Evolutionary conservation across 2,888 invertebrate species (phyloP), one percentile per base, ranked within the genome.

Genomic region (Tetropium fuscum): DNA sequence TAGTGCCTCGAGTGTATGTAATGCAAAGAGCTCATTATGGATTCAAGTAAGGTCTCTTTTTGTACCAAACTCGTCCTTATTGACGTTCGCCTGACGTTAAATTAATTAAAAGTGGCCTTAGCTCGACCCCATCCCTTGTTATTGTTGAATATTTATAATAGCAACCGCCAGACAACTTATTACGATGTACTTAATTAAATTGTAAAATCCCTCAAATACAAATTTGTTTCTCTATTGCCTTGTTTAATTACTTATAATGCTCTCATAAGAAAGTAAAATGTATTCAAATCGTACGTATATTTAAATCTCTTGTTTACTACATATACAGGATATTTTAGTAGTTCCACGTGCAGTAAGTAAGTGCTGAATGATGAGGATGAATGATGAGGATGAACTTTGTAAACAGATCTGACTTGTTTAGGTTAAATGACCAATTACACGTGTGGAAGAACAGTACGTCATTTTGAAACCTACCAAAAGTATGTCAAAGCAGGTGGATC

Each of bases 81-180:
- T 72, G 74, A 73, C 73, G 70, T 69, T 68, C 63, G 72, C 67
- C 67, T 72, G 73, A 74, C 72, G 70, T 69, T 70, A 73, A 77
- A 75, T 77, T 76, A 77, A 77, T 77, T 76, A 75, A 74, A 76
- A 72, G 67, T 65, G 67, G 58, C 54, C 63, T 57, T 53, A 20
- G 49, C 58, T 49, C 54, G 30, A 30, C 41, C 44, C 20, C 43
- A 25, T 38, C 49, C 25, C 40, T 49, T 51, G 59, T 56, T 60
- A 63, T 63, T 67, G 47, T 43, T 60, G 60, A 60, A 60, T 60
- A 60, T 63, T 58, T 67, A 63, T 56, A 58, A 59, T 48, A 45
- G 58, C 54, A 51, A 60, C 58, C 58, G 51, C 30, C 44, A 53
- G 58, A 58, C 53, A 51, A 43, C 54, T 58, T 58, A 64, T 61